phyloP scores from a whole-genome alignment of 1,140 invertebrate genomes.

The Papilio helenus region DNA sequence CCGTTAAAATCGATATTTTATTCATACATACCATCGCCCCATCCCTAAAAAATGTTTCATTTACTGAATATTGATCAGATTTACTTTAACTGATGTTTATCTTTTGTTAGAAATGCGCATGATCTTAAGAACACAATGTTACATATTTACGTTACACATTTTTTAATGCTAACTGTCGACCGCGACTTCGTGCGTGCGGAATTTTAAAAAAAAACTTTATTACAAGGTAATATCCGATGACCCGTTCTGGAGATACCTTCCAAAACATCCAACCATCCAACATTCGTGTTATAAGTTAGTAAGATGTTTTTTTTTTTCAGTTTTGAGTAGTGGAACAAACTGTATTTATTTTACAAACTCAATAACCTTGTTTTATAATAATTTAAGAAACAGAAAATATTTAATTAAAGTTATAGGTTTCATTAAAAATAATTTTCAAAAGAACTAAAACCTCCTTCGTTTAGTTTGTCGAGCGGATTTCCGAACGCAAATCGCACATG shows the following conservation, averaged over 20 bases:
- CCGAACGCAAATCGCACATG: slow-evolving; percentile 21
- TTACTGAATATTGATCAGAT: slow-evolving; percentile 52
- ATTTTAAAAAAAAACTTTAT: too few relatives aligned
- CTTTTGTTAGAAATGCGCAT: slow-evolving; percentile 51
- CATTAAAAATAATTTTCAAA: neutral
- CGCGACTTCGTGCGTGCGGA: too few relatives aligned
- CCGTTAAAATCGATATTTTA: slow-evolving; percentile 39
- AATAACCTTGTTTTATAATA: neutral
- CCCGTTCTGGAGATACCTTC: too few relatives aligned
- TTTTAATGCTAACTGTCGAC: neutral
- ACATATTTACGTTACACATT: neutral
- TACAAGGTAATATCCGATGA: too few relatives aligned
- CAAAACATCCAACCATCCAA: too few relatives aligned
- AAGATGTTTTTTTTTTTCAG: too few relatives aligned
- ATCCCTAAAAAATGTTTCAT: slow-evolving; percentile 41
- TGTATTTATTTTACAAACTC: too few relatives aligned
- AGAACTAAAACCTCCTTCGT: neutral
- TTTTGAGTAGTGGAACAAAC: too few relatives aligned
- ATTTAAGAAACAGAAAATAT: neutral
- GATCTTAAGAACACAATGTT: neutral
- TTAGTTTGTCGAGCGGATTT: neutral
- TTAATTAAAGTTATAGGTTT: too few relatives aligned
- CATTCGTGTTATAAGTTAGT: too few relatives aligned
- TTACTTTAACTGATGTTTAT: slow-evolving; percentile 41
- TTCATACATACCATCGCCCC: slow-evolving; percentile 34